Conservation (phyloP, 2,113 vertebrate species). For the Larimichthys crocea region DNA sequence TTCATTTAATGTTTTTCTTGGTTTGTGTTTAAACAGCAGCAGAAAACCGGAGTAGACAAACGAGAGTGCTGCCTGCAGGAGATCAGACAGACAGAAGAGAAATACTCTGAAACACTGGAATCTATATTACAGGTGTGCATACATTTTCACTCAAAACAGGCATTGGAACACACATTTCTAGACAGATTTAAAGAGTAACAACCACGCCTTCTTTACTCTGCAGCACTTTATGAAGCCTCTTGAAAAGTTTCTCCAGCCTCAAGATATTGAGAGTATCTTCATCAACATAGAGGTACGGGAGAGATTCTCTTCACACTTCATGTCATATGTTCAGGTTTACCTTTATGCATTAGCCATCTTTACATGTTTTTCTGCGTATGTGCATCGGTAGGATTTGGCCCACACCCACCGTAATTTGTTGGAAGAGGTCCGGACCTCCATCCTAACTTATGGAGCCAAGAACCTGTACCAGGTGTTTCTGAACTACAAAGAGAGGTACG, state of each 20-base stretch:
- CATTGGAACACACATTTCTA: neutral
- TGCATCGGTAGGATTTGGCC: slow-evolving; percentile 85
- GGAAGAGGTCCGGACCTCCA: slow-evolving; percentile 84
- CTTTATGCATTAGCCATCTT: neutral
- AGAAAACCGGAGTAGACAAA: slow-evolving; percentile 88
- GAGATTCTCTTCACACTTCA: neutral
- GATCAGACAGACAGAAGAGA: slow-evolving; percentile 92
- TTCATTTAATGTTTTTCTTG: neutral
- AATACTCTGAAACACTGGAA: slow-evolving; percentile 89
- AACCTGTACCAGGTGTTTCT: slow-evolving; percentile 90
- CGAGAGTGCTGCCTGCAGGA: slow-evolving; percentile 92
- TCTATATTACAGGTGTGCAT: slow-evolving; percentile 89
- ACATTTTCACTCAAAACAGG: neutral
- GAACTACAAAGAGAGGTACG: slow-evolving; percentile 90
- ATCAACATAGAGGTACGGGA: slow-evolving; percentile 88
- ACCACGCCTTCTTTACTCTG: neutral
- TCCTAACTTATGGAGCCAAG: slow-evolving; percentile 67
- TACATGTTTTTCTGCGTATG: neutral
- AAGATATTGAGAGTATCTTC: slow-evolving; percentile 92
- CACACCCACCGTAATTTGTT: slow-evolving; percentile 84
- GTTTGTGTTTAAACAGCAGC: slow-evolving; percentile 71
- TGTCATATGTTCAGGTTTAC: neutral
- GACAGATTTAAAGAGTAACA: slow-evolving; percentile 8
- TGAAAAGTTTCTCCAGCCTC: slow-evolving; percentile 84
- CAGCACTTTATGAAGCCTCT: slow-evolving; percentile 94